Evolutionary conservation across 2,113 vertebrate species (phyloP), one percentile per base, ranked within the genome.

Genomic region (Acanthisitta chloris): DNA sequence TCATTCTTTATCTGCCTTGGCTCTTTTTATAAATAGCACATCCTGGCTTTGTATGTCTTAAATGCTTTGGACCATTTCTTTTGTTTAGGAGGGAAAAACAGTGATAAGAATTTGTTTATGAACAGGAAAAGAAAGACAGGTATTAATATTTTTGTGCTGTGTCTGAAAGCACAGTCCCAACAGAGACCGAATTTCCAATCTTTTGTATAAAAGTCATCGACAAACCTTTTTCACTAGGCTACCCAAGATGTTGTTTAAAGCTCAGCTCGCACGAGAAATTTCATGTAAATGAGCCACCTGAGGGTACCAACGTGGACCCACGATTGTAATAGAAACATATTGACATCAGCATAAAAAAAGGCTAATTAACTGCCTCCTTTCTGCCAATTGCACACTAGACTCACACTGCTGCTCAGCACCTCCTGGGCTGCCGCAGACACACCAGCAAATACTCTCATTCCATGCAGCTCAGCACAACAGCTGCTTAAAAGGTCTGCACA

Each of bases 341-440:
- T 95, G 97, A 96, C 88, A 94, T 54, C 73, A 94, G 83, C 88
- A 94, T 88, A 67, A 91, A 97, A 97, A 95, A 95, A 88, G 4
- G 18, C 84, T 97, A 96, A 97, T 97, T 96, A 96, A 96, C 94
- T 86, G 72, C 90, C 89, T 92, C 90, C 85, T 94, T 97, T 94
- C 90, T 97, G 94, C 85, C 81, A 80, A 5, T 80, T 83, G 54
- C 83, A 77, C 52, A 51, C 89, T 58, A 79, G 86, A 71, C 71
- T 54, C 54, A 83, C 25, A 9, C 45, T n/a, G 9, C 19, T 78
- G 73, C 81, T 83, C 67, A 64, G 71, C 65, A 66, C 36, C 86
- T 92, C 85, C 84, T 52, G 77, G 49, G 72, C 59, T 86, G 65
- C 82, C 45, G 74, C 87, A 90, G 42, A 61, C 61, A 90, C 0